Base-by-base conservation (phyloP, 2,888 invertebrate species). In the Troides oblongomaculatus region DNA sequence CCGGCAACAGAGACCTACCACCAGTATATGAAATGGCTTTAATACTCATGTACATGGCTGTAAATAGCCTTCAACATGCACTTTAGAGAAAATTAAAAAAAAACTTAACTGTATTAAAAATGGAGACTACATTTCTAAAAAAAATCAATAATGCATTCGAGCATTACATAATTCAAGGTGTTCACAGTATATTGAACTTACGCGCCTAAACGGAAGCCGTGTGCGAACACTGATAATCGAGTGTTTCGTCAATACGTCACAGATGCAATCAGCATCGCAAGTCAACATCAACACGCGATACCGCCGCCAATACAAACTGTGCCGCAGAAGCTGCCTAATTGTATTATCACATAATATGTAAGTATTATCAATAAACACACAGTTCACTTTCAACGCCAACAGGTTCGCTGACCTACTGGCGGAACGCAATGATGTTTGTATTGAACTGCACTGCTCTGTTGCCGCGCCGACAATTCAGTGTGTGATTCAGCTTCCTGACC, bases 331-430 rank as follows among this genome's bases (percentile, higher is more conserved):
- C 57, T 57, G 64, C 65, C 72, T 73, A 73, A 75, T 74, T 70
- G 56, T 59, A 69, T 72, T 74, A 73, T 74, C 75, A 69, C 73
- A 70, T 68, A 73, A 66, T 70, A 68, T 46, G 62, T 58, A 65
- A 69, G n/a, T 50, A 66, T 70, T 70, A 66, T 69, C 65, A 30
- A 65, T 66, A 69, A 36, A 46, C 36, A 64, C 65, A 69, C 62
- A 70, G 66, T 70, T 59, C 69, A 70, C 66, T 70, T 70, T 70
- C 66, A 59, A 66, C 43, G 25, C 64, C 25, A 62, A 30, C 23
- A 62, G 59, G 69, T 66, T 70, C 69, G 59, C 58, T 66, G 66
- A 70, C 59, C 69, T 58, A 39, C 65, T 65, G 57, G 36, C 62
- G 58, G 36, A 58, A 62, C 56, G 23, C 14, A 66, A 30, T 36